Evolutionary conservation across 2,888 invertebrate genomes (phyloP), one percentile per base, ranked within the genome.

Genomic region (Lucinisca nassula): DNA sequence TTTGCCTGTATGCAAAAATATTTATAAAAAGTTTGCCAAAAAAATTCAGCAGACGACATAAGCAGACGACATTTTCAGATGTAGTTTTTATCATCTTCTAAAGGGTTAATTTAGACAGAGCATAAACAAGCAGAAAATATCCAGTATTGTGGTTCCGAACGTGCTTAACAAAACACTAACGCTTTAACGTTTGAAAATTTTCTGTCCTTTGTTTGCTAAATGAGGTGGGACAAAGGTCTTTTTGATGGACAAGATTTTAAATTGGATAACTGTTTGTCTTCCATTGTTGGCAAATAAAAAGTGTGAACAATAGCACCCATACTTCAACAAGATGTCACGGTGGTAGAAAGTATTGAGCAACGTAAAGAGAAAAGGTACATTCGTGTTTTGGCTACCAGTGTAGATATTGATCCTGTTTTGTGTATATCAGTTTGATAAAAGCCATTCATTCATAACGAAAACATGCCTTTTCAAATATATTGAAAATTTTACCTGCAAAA

Each of bases 241-340:
- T 35, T 67, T 4, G 35, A 67, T 61, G 35, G 35, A 35, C 67
- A 67, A 67, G 67, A 67, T 67, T 67, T 32, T 35, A 35, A 67
- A 67, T 67, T 67, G 67, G 61, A 35, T 67, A 67, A 67, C 10
- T 67, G 67, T 67, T 67, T 67, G 67, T 67, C 35, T 67, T 67
- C 8, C 35, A 17, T 67, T 67, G 67, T 67, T 67, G 32, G 35
- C 17, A 35, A 35, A 67, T 67, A 35, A 30, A 58, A 67, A 67
- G 35, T 67, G 35, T 35, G 67, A 67, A 67, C 67, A 67, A 67
- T 67, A 21, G 30, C 10, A 32, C 0, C 3, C 14, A 32, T 55
- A 32, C 30, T 35, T 2, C 35, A 6, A 32, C 35, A 21, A 17
- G 10, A 12, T 8, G 8, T 17, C 10, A 45, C 10, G 17, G 45